These are phyloP conservation scores for Loripinus fragilis DNA, from an alignment of 2,888 invertebrate genomes.

Conservation along the genomic window DNA sequence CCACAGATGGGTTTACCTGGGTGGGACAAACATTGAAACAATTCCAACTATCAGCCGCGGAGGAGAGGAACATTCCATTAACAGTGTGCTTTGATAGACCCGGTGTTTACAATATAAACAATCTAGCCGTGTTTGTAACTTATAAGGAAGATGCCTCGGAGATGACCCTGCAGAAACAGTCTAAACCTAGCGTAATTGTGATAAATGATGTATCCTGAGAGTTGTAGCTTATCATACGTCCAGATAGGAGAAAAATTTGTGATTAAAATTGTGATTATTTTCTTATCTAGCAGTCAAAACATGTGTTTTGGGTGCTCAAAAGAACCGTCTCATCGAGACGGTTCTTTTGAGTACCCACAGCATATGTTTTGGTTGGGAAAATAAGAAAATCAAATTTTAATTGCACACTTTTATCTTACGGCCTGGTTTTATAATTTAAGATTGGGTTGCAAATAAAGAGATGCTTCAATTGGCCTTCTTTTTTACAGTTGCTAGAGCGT, in stretches of 20 bases:
- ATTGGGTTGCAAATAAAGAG: no score
- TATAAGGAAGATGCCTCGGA: conserved; percentile 72
- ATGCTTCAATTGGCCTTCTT: no score
- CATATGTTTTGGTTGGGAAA: no score
- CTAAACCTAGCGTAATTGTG: conserved; percentile 72
- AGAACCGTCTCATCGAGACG: no score
- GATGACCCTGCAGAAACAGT: conserved; percentile 78
- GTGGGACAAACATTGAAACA: conserved; percentile 78
- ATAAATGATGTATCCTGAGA: conserved; percentile 56
- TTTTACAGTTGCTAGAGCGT: no score
- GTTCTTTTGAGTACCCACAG: no score
- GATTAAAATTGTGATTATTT: no score
- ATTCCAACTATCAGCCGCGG: conserved; percentile 69
- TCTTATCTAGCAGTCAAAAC: no score
- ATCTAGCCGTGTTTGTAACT: conserved; percentile 77
- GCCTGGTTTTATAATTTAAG: no score
- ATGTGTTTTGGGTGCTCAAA: no score
- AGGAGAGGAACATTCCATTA: conserved; percentile 70
- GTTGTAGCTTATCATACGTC: neutral
- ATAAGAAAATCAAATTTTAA: no score
- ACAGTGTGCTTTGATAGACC: conserved; percentile 79
- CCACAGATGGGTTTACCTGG: conserved; percentile 76
- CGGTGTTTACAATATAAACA: conserved; percentile 81
- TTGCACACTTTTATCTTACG: no score
- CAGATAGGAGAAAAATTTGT: neutral